phyloP scores from a whole-genome alignment of 2,113 vertebrate genomes.

The Seriola quinqueradiata region DNA sequence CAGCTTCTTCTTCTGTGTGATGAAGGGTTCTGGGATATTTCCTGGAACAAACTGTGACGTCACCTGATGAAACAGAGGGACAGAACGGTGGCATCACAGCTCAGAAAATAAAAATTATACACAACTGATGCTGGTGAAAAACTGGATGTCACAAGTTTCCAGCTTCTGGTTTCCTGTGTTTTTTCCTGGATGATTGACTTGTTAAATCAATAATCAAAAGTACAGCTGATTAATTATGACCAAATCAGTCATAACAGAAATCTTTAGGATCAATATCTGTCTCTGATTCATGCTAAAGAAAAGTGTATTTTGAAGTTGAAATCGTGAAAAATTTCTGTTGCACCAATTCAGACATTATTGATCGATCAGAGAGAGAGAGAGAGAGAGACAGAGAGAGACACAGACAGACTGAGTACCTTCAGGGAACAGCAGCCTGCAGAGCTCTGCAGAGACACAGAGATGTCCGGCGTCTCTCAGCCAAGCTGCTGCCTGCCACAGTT shows the following conservation, averaged over 20 bases:
- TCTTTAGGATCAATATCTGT: too few species aligned
- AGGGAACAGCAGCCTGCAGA: constrained; percentile 87
- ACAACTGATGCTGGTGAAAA: not conserved
- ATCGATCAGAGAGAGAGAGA: too few species aligned
- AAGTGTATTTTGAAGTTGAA: too few species aligned
- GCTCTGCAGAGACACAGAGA: constrained; percentile 86
- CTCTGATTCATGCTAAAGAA: too few species aligned
- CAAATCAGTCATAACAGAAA: too few species aligned
- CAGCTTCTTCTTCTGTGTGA: constrained; percentile 63
- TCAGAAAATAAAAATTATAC: not conserved
- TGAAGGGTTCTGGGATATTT: constrained; percentile 73
- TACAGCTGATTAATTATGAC: too few species aligned
- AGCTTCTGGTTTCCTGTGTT: too few species aligned
- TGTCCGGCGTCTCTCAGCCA: constrained; percentile 84
- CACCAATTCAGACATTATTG: not conserved
- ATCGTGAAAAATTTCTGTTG: too few species aligned
- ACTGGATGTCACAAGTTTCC: too few species aligned
- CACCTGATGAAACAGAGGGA: constrained; percentile 57
- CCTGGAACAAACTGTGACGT: constrained; percentile 49
- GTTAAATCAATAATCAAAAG: too few species aligned
- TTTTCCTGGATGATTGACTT: too few species aligned
- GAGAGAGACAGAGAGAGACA: not conserved
- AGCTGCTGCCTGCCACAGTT: constrained; percentile 83
- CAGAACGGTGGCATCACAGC: not conserved
- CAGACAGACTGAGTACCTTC: constrained; percentile 77